Conservation (phyloP, 2,888 invertebrate species). For the Sinopyrophorus schimmeli region DNA sequence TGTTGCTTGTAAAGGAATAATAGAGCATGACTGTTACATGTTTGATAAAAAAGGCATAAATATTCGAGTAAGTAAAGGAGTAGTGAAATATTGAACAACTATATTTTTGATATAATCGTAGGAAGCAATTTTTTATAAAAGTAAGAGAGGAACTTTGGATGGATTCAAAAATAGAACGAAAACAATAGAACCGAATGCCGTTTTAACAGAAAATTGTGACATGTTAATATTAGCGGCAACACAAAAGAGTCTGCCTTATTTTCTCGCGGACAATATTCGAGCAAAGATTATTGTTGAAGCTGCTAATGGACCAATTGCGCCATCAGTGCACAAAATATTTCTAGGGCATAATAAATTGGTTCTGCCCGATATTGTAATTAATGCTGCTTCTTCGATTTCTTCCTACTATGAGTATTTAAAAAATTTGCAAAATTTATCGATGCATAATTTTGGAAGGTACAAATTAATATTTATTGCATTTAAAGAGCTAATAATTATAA, state of each 20-base stretch:
- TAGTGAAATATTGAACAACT: background rate
- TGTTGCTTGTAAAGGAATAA: slow-evolving; percentile 50
- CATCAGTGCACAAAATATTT: slow-evolving; percentile 49
- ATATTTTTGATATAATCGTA: slow-evolving; percentile 17
- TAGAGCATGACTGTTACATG: slow-evolving; percentile 46
- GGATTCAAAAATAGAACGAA: slow-evolving; percentile 40
- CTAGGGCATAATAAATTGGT: slow-evolving; percentile 44
- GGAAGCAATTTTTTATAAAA: slow-evolving; percentile 42
- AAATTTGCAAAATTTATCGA: slow-evolving; percentile 31
- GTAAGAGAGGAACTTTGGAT: slow-evolving; percentile 40
- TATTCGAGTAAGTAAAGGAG: slow-evolving; percentile 33
- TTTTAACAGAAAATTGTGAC: slow-evolving; percentile 47
- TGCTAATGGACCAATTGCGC: slow-evolving; percentile 48
- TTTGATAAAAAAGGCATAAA: slow-evolving; percentile 47
- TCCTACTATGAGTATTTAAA: slow-evolving; percentile 49
- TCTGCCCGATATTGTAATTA: slow-evolving; percentile 50
- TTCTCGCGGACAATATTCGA: slow-evolving; percentile 46
- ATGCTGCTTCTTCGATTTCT: slow-evolving; percentile 45
- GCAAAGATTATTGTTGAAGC: slow-evolving; percentile 52
- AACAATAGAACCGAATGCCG: slow-evolving; percentile 28
- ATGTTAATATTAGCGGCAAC: slow-evolving; percentile 47
- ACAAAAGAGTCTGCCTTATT: slow-evolving; percentile 47
- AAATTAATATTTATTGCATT: background rate
- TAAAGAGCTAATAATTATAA: background rate
- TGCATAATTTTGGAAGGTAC: slow-evolving; percentile 2